Evolutionary conservation across 2,888 invertebrate species (phyloP), one percentile per base, ranked within the genome.

Genomic region (Luperina testacea): DNA sequence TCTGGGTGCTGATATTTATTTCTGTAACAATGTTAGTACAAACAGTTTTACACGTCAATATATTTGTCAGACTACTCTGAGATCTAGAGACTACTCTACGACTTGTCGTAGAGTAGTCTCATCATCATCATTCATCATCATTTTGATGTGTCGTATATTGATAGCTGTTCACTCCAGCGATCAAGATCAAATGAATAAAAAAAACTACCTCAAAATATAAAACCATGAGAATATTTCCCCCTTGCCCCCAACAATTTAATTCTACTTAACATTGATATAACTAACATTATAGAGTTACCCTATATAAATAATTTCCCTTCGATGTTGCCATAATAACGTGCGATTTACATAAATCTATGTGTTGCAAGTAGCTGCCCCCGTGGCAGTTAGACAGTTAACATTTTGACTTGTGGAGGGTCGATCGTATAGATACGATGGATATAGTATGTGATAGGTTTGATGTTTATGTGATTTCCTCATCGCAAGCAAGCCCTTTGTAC

Each of bases 371-470:
- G 81, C 87, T 80, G 83, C 86, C 86, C 85, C 68, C 27, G 65
- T 69, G 45, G 68, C 72, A 81, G 81, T 79, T 80, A 81, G 88
- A 90, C 90, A 91, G 93, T 95, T 94, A 95, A 92, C 93, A 92
- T 94, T 94, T 93, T 90, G 93, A 93, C 92, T 93, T 74, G 48
- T 90, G 83, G 72, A 84, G 87, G 88, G 89, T 72, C 42, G 84
- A 89, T 89, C 86, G 20, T 59, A 13, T 71, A 42, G 17, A 57
- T 57, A 57, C 11, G 11, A 71, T 71, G 20, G n/a, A 59, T n/a
- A 11, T n/a, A 53, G 17, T n/a, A 17, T 20, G 38, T 38, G 17
- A 6, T n/a, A 59, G 7, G 17, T n/a, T 38, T 4, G n/a, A 42
- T 38, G 57, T 69, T 53, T 32, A 38, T 38, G 9, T 24, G 9